phyloP scores from a whole-genome alignment of 2,888 invertebrate species.

The Spatulosminthurus flaviceps region DNA sequence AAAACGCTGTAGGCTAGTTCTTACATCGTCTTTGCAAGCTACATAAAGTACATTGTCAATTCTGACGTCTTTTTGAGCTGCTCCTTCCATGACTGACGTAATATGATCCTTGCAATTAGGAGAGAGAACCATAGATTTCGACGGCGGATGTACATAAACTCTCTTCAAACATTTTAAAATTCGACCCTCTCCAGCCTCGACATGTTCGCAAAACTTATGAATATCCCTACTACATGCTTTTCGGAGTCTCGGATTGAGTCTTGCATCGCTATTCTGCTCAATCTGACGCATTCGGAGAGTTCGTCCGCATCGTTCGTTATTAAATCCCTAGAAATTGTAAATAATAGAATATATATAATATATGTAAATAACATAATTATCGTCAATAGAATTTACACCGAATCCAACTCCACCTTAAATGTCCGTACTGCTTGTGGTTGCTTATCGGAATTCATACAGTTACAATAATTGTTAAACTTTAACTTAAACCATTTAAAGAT shows the following conservation, averaged over 20 bases:
- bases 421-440: no score
- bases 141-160: constrained; percentile 54
- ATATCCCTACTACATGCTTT: constrained; percentile 85
- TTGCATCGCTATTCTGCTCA: constrained; percentile 75
- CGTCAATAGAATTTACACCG: no score
- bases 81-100: constrained; percentile 82
- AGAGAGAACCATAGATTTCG: constrained; percentile 31
- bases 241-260: constrained; percentile 69
- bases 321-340: constrained; percentile 66
- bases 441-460: no score
- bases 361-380: no score
- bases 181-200: constrained; percentile 64
- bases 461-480: background rate
- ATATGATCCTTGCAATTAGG: constrained; percentile 83
- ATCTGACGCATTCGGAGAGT: constrained; percentile 88
- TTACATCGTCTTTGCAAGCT: constrained; percentile 77
- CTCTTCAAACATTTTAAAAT: constrained; percentile 59
- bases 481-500: constrained; percentile 25
- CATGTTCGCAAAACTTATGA: constrained; percentile 74
- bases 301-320: constrained; percentile 83
- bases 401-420: no score
- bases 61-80: constrained; percentile 82
- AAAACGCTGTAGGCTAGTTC: no score
- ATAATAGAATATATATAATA: background rate
- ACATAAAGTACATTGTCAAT: constrained; percentile 86